A percentile compares a stretch with the other conserved stretches of the same genome.
Conservation (phyloP, 2,888 invertebrate species). For the Bhutanitis thaidina region DNA sequence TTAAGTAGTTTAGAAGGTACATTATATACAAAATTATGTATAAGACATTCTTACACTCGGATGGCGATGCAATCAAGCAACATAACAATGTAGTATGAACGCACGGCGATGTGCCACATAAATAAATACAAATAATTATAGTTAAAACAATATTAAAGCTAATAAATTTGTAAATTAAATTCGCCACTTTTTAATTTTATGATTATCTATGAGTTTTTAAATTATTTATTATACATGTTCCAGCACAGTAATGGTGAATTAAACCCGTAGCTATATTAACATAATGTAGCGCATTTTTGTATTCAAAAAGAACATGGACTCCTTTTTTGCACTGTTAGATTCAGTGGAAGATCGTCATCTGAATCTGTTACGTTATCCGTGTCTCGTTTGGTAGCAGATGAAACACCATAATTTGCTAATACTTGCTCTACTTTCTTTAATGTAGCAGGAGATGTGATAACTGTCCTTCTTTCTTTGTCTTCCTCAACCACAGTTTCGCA, state of each 20-base stretch:
- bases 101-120: conserved; percentile 6
- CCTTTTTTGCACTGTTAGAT: conserved; percentile 50
- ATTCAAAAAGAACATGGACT: conserved; percentile 25
- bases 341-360: conserved; percentile 61
- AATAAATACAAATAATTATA: conserved; percentile 10
- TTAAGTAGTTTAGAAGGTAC: conserved; percentile 11
- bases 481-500: background rate
- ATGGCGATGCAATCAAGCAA: background rate
- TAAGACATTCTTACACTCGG: background rate
- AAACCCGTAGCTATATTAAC: conserved; percentile 5
- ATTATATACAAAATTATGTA: conserved; percentile 9
- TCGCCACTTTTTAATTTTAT: background rate
- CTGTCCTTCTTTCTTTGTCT: conserved; percentile 9
- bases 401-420: background rate
- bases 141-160: conserved; percentile 13
- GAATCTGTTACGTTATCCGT: conserved; percentile 38
- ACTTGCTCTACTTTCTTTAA: background rate
- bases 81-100: background rate
- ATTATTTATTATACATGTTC: background rate
- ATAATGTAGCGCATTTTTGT: background rate
- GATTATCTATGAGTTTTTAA: background rate
- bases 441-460: conserved; percentile 4
- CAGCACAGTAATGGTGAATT: background rate
- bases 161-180: conserved; percentile 12
- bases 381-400: background rate